Percentiles rank a stretch among this genome's conserved stretches.
Conservation (phyloP, 2,888 invertebrate species). For the Oscheius onirici region DNA sequence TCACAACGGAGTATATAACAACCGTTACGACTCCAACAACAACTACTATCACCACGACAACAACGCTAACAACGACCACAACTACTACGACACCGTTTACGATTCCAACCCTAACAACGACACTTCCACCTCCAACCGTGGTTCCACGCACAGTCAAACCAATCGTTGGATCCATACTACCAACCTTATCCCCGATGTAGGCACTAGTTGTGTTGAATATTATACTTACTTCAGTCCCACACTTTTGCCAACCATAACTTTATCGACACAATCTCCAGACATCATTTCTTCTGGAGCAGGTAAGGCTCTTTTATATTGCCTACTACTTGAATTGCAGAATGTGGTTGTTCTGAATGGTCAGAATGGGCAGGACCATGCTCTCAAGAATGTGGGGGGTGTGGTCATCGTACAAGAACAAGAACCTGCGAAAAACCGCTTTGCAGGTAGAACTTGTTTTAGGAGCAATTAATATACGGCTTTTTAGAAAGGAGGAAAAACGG, state of each 20-base stretch:
- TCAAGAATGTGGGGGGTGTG: conserved; percentile 71
- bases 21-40: neutral
- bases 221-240: conserved; percentile 4
- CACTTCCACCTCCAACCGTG: conserved; percentile 10
- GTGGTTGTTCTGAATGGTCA: conserved; percentile 65
- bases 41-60: conserved; percentile 24
- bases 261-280: conserved; percentile 29
- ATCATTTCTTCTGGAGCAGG: conserved; percentile 26
- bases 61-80: conserved; percentile 7
- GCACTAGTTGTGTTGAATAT: too few species aligned
- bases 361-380: conserved; percentile 65
- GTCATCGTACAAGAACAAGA: conserved; percentile 55
- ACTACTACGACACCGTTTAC: conserved; percentile 26
- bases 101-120: conserved; percentile 31
- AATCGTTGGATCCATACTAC: neutral
- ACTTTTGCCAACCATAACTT: neutral
- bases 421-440: conserved; percentile 53
- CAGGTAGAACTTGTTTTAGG: conserved; percentile 31
- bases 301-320: neutral
- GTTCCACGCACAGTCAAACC: conserved; percentile 19
- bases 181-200: conserved; percentile 13
- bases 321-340: conserved; percentile 46
- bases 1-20: too few species aligned
- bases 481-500: conserved; percentile 62
- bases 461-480: neutral